Evolutionary conservation across 1,140 invertebrate species (phyloP).

Genomic region (Heliconius nattereri): DNA sequence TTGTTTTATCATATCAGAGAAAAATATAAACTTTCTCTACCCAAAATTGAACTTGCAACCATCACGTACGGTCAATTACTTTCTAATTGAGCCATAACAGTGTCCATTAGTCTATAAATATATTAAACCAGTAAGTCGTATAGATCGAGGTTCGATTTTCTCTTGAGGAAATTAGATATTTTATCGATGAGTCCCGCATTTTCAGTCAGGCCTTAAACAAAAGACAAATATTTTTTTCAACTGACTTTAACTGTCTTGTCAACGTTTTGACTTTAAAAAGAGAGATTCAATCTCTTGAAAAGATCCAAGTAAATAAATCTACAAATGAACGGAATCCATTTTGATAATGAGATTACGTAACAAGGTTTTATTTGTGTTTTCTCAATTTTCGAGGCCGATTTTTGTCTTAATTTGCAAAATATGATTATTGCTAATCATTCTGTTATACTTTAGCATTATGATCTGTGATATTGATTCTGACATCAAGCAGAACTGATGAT

Average conservation of each 20-base stretch:
- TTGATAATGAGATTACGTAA: constrained; percentile 4
- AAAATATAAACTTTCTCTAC: too few species aligned
- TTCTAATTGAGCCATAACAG: neutral
- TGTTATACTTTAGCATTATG: too few species aligned
- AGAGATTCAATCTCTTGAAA: neutral
- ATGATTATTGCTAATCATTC: too few species aligned
- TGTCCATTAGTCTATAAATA: neutral
- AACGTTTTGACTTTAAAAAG: neutral
- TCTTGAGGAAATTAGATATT: too few species aligned
- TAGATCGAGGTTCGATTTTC: too few species aligned
- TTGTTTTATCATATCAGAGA: too few species aligned
- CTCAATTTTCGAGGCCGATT: neutral
- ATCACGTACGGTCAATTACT: neutral
- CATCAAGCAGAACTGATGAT: too few species aligned
- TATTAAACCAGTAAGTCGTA: too few species aligned
- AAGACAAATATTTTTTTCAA: too few species aligned
- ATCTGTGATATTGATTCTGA: too few species aligned
- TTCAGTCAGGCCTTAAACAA: too few species aligned
- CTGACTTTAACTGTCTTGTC: neutral
- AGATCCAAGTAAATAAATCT: neutral
- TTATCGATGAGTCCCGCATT: too few species aligned
- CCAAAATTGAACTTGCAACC: neutral
- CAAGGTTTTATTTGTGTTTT: neutral
- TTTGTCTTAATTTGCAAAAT: neutral
- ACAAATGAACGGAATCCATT: neutral